phyloP scores from a whole-genome alignment of 2,888 invertebrate genomes.

The Pseudeuparius sepicola region DNA sequence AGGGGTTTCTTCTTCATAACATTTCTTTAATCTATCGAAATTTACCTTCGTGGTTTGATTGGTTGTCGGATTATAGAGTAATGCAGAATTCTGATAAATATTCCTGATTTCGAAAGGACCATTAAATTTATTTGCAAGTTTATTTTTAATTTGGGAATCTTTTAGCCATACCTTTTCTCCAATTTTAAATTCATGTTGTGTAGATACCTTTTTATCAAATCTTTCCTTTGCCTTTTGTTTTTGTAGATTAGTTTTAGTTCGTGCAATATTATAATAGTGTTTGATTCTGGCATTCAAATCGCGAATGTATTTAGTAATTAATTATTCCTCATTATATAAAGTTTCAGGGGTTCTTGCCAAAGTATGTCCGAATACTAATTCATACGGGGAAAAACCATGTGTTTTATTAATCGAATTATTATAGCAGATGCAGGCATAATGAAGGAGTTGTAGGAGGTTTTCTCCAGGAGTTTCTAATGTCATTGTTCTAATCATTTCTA shows the following conservation, averaged over 20 bases:
- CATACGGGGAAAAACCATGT: slow-evolving; percentile 17
- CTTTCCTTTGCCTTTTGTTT: slow-evolving; percentile 14
- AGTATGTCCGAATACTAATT: slow-evolving; percentile 19
- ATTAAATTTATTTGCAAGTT: slow-evolving; percentile 13
- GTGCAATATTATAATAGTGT: slow-evolving; percentile 19
- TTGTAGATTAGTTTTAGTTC: slow-evolving; percentile 6
- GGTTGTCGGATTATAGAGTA: slow-evolving; percentile 1
- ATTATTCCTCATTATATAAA: no score
- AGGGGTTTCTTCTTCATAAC: no score
- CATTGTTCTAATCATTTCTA: slow-evolving; percentile 17
- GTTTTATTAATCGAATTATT: slow-evolving; percentile 15
- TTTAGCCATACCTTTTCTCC: slow-evolving; percentile 13
- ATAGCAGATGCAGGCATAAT: slow-evolving; percentile 17
- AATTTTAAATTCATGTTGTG: slow-evolving; percentile 7
- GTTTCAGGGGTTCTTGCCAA: slow-evolving; percentile 17
- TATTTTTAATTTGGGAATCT: slow-evolving; percentile 14
- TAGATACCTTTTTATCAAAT: slow-evolving; percentile 12
- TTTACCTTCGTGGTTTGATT: slow-evolving; percentile 8
- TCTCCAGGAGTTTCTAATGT: slow-evolving; percentile 14
- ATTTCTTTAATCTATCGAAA: slow-evolving; percentile 14
- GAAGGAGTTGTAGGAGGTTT: slow-evolving; percentile 14
- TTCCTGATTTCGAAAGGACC: slow-evolving; percentile 13
- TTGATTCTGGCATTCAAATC: slow-evolving; percentile 19
- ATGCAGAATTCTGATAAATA: slow-evolving; percentile 6
- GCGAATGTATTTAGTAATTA: slow-evolving; percentile 18